Conservation (phyloP, 2,113 vertebrate genomes). For the Hypocryptadius cinnamomeus region DNA sequence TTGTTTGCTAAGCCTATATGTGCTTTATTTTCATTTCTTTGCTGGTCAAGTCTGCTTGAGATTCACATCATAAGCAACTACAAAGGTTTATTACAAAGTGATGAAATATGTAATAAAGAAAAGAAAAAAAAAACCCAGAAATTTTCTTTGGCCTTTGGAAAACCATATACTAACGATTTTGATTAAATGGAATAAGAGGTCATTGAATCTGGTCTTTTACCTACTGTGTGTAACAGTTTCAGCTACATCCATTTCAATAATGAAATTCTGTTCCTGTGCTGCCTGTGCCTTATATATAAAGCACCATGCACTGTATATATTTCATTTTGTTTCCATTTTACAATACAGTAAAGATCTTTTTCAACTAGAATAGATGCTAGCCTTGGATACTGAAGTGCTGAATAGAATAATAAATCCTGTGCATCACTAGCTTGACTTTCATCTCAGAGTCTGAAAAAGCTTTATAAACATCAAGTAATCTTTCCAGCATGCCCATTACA, state of each 20-base stretch:
- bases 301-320: constrained; percentile 23
- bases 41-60: neutral
- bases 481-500: neutral
- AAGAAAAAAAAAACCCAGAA: neutral
- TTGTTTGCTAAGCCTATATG: neutral
- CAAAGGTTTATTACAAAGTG: constrained; percentile 24
- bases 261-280: constrained; percentile 38
- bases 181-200: constrained; percentile 50
- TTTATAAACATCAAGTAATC: constrained; percentile 53
- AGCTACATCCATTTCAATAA: constrained; percentile 44
- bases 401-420: constrained; percentile 53
- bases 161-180: constrained; percentile 39
- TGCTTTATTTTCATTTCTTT: neutral
- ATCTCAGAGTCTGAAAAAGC: constrained; percentile 31
- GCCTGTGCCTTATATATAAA: constrained; percentile 32
- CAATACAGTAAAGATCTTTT: constrained; percentile 53
- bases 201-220: constrained; percentile 42
- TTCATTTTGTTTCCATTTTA: constrained; percentile 59
- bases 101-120: neutral
- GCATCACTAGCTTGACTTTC: constrained; percentile 36
- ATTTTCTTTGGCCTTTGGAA: constrained; percentile 42
- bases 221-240: constrained; percentile 30
- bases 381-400: constrained; percentile 38
- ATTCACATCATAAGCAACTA: constrained; percentile 13
- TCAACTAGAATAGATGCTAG: constrained; percentile 41